Conservation (phyloP, 1,140 invertebrate genomes). For the Caerostris extrusa region DNA sequence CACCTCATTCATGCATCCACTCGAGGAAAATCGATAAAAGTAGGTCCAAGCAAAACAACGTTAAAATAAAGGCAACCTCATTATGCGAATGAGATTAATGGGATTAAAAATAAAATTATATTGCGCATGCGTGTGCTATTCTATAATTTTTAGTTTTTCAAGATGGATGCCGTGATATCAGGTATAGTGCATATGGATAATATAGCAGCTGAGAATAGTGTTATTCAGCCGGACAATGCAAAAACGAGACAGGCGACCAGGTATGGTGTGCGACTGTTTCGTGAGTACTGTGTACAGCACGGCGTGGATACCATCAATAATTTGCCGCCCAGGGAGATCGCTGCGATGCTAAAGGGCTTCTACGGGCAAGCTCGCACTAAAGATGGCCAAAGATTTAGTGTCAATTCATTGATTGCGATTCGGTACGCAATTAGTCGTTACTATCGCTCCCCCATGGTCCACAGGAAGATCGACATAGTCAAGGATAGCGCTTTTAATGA, state of each 20-base stretch:
- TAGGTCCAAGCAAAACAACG: constrained; percentile 73
- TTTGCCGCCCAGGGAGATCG: constrained; percentile 76
- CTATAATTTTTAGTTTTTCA: constrained; percentile 78
- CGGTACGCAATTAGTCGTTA: constrained; percentile 78
- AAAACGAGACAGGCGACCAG: constrained; percentile 77
- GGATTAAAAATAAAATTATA: constrained; percentile 78
- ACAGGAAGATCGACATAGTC: constrained; percentile 78
- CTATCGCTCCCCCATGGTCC: constrained; percentile 77
- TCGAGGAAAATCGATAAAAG: constrained; percentile 77
- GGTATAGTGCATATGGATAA: constrained; percentile 71
- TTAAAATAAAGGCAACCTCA: constrained; percentile 77
- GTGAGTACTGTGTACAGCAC: constrained; percentile 77
- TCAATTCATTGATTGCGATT: constrained; percentile 78
- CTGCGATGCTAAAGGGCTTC: constrained; percentile 77
- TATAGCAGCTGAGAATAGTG: constrained; percentile 41
- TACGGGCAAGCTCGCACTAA: constrained; percentile 78
- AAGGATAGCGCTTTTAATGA: constrained; percentile 77
- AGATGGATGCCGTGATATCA: constrained; percentile 76
- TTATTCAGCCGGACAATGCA: constrained; percentile 76
- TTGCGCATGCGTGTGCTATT: constrained; percentile 77
- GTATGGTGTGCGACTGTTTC: constrained; percentile 78
- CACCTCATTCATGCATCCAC: constrained; percentile 29
- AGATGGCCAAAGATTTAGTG: constrained; percentile 78
- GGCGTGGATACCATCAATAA: constrained; percentile 77
- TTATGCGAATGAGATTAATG: constrained; percentile 78